Evolutionary conservation across 2,888 invertebrate species (phyloP).

Genomic region (Cheilosia scutellata): DNA sequence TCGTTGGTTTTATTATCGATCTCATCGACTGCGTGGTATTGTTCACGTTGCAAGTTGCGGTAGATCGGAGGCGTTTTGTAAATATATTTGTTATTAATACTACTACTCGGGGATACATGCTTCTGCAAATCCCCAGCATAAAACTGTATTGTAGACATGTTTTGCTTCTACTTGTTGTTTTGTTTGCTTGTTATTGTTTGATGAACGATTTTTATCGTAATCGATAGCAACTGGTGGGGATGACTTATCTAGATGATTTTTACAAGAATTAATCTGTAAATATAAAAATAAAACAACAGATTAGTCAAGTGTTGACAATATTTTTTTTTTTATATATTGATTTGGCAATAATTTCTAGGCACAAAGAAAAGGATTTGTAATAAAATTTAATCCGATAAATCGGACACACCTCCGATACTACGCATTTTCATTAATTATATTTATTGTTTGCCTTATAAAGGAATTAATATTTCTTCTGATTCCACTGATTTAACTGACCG

Average conservation of each 20-base stretch:
- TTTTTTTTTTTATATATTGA: not conserved
- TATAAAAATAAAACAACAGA: conserved; percentile 19
- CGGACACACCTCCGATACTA: too few species aligned
- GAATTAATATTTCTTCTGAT: too few species aligned
- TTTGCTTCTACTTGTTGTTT: not conserved
- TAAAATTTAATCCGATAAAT: too few species aligned
- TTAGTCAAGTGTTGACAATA: conserved; percentile 2
- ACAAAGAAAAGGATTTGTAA: not conserved
- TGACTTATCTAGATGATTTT: conserved; percentile 13
- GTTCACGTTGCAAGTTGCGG: not conserved
- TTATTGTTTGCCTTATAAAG: too few species aligned
- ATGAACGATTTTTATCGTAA: conserved; percentile 6
- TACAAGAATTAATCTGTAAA: conserved; percentile 63
- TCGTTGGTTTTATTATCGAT: conserved; percentile 81
- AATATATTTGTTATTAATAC: not conserved
- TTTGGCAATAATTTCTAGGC: not conserved
- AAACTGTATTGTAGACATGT: conserved; percentile 32
- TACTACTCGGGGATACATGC: not conserved
- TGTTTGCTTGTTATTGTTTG: conserved; percentile 5
- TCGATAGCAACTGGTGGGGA: not conserved
- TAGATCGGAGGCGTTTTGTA: not conserved
- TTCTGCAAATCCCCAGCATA: not conserved
- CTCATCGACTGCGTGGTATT: conserved; percentile 78
- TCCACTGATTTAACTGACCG: too few species aligned
- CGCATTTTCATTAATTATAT: too few species aligned